These are phyloP conservation scores for Drosophila fuyamai DNA, from an alignment of 1,140 invertebrate genomes.

Conservation along the genomic window DNA sequence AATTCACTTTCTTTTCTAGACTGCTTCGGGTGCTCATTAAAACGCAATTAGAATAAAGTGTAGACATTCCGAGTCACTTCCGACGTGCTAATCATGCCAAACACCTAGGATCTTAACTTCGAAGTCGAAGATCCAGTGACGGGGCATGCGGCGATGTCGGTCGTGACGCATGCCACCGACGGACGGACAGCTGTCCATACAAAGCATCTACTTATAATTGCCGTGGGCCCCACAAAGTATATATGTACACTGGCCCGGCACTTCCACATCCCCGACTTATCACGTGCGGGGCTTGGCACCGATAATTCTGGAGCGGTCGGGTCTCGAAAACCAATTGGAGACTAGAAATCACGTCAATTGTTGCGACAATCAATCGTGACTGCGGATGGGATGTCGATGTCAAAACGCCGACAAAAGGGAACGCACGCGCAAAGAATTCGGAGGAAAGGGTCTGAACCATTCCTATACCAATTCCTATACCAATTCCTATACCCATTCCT, in stretches of 20 bases:
- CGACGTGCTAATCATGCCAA: slow-evolving; percentile 38
- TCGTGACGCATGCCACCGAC: slow-evolving; percentile 60
- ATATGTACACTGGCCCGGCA: neutral
- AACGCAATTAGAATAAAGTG: slow-evolving; percentile 26
- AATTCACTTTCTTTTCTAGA: slow-evolving; percentile 13
- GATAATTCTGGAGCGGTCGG: slow-evolving; percentile 51
- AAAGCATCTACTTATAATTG: slow-evolving; percentile 65
- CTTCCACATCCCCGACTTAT: slow-evolving; percentile 46
- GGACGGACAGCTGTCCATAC: slow-evolving; percentile 60
- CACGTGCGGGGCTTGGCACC: slow-evolving; percentile 57
- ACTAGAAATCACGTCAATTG: slow-evolving; percentile 80
- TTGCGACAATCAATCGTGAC: slow-evolving; percentile 80
- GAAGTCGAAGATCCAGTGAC: slow-evolving; percentile 6
- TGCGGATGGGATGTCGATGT: slow-evolving; percentile 64
- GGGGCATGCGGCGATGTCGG: slow-evolving; percentile 29
- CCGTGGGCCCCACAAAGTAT: slow-evolving; percentile 22
- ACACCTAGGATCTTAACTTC: slow-evolving; percentile 1
- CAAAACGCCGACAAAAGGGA: slow-evolving; percentile 74
- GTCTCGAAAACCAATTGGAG: slow-evolving; percentile 72
- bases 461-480: slow-evolving; percentile 2
- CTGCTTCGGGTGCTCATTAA: slow-evolving; percentile 11
- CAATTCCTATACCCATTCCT: slow-evolving; percentile 4
- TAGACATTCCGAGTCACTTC: slow-evolving; percentile 25
- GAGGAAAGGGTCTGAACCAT: slow-evolving; percentile 39
- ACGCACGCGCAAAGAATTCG: slow-evolving; percentile 67